These are phyloP conservation scores for Luperina testacea DNA, from an alignment of 2,888 invertebrate genomes.

Conservation along the genomic window DNA sequence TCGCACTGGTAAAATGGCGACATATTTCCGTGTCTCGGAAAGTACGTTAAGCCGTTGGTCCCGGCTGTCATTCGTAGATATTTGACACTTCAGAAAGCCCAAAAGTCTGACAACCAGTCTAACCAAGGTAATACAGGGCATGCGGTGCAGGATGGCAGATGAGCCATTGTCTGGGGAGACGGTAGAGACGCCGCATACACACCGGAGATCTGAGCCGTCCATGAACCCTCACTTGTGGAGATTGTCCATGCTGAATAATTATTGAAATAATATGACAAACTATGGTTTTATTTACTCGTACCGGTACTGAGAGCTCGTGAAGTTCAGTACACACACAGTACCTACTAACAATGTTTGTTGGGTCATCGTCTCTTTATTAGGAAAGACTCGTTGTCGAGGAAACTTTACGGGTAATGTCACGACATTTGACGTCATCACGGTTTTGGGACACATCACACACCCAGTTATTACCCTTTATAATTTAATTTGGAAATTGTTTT, in stretches of 20 bases:
- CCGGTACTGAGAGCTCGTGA: neutral
- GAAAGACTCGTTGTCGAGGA: constrained; percentile 3
- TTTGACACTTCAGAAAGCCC: neutral
- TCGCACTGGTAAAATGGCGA: too few species aligned
- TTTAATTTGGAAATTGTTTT: constrained; percentile 15
- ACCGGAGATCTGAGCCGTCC: neutral
- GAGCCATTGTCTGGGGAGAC: too few species aligned
- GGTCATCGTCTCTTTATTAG: constrained; percentile 1
- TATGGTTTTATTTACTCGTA: neutral
- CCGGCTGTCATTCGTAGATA: neutral
- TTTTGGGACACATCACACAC: constrained; percentile 31
- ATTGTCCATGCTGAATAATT: too few species aligned
- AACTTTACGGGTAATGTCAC: constrained; percentile 44
- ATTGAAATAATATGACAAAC: too few species aligned
- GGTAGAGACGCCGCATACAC: too few species aligned
- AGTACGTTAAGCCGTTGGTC: neutral
- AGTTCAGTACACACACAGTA: neutral
- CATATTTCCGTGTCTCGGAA: too few species aligned
- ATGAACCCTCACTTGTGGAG: neutral
- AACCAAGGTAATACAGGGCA: too few species aligned
- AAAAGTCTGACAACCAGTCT: neutral
- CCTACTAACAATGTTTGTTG: constrained; percentile 38
- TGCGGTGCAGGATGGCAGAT: too few species aligned
- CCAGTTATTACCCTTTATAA: constrained; percentile 17
- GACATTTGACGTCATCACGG: constrained; percentile 37